Evolutionary conservation across 2,797 vertebrate genomes (phyloP), one percentile per base, ranked within the genome.

Genomic region (Gadopsis bispinosus): DNA sequence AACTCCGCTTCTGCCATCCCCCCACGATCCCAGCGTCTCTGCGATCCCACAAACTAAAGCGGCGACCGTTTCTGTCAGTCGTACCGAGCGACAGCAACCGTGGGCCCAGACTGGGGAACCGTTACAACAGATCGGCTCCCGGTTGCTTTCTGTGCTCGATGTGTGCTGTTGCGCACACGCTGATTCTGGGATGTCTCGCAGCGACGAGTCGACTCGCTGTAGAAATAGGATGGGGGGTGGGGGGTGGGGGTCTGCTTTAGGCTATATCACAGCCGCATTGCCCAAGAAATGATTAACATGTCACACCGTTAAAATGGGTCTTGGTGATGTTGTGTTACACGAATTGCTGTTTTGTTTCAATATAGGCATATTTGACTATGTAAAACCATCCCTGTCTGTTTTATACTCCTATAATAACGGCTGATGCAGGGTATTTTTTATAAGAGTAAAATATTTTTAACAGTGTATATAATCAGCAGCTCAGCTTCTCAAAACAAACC

Each of bases 1-100:
- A 98, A 88, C 43, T 97, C 97, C 68, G 96, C 95, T 79, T 97
- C 97, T 81, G 97, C 96, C 97, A 99, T 99, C 59, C 61, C 73
- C 60, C 41, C 62, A 53, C n/a, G 63, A 54, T 65, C 53, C 50
- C 31, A 13, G 67, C 37, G 53, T 26, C 43, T 45, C 26, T 51
- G 22, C 22, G 59, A 45, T 29, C 45, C 2, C 65, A 19, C 16
- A 45, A 51, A 26, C 5, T 39, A 10, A 48, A 72, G 6, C 33
- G 3, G 13, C 37, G 9, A 12, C 55, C 53, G 70, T 26, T 56
- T 66, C 3, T 60, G 31, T 69, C 16, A 20, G 45, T 20, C 19
- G 22, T 5, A 31, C 4, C 11, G 31, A n/a, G 20, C 29, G 13
- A 17, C 47, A 31, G 16, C n/a, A 29, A 50, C 26, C 60, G 43